phyloP scores from a whole-genome alignment of 2,888 invertebrate genomes.

The Nezara viridula region DNA sequence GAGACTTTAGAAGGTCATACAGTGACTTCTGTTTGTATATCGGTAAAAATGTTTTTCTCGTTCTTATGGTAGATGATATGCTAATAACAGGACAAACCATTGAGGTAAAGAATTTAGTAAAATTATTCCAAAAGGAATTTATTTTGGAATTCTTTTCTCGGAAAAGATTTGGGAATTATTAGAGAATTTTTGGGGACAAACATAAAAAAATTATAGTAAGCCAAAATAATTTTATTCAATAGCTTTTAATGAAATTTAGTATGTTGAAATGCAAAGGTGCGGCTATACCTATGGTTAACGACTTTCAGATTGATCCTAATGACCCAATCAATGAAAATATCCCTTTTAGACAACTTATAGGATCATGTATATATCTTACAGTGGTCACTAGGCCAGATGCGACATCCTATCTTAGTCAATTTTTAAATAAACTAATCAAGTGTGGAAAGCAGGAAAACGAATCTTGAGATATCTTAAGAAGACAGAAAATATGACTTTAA shows the following conservation, averaged over 20 bases:
- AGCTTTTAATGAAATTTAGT: conserved; percentile 10
- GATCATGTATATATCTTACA: too few species aligned
- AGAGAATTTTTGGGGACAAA: too few species aligned
- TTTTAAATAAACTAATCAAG: conserved; percentile 16
- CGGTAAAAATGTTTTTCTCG: too few species aligned
- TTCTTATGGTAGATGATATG: too few species aligned
- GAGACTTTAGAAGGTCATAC: too few species aligned
- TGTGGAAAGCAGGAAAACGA: background rate
- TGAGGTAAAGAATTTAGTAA: too few species aligned
- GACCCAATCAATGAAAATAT: background rate
- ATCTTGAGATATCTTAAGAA: conserved; percentile 20
- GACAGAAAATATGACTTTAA: background rate
- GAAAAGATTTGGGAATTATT: too few species aligned
- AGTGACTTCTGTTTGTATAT: too few species aligned
- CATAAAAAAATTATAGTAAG: conserved; percentile 4
- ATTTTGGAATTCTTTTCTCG: too few species aligned
- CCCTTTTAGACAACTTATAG: background rate
- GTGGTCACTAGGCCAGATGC: too few species aligned
- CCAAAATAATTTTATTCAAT: conserved; percentile 25
- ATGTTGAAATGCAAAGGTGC: conserved; percentile 30
- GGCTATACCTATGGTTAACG: background rate
- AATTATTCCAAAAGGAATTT: too few species aligned
- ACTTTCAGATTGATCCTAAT: conserved; percentile 6
- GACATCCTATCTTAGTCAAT: background rate
- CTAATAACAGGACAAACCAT: too few species aligned